Evolutionary conservation across 2,888 invertebrate species (phyloP).

Genomic region (Zelleria hepariella): DNA sequence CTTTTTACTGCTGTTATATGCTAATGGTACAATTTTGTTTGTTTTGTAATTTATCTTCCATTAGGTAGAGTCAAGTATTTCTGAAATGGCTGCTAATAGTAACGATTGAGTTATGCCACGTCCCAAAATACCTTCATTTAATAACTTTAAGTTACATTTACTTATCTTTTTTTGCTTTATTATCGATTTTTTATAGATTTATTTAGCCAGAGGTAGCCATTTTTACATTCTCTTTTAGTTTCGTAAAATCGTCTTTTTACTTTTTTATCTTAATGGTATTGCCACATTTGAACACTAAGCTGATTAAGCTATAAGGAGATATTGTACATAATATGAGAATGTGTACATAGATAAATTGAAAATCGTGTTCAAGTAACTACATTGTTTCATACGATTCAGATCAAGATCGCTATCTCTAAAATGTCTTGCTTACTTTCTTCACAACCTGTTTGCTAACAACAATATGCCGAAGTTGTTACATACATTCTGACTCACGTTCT

Average conservation of each 20-base stretch:
- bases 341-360: conserved; percentile 13
- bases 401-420: neutral
- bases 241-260: neutral
- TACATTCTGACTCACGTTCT: neutral
- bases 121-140: neutral
- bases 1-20: conserved; percentile 31
- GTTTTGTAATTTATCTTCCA: conserved; percentile 6
- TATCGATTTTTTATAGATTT: neutral
- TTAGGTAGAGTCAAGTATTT: neutral
- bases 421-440: neutral
- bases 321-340: conserved; percentile 17
- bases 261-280: conserved; percentile 14
- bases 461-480: neutral
- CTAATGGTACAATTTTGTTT: conserved; percentile 41
- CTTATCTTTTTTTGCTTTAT: neutral
- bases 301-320: conserved; percentile 8
- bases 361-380: neutral
- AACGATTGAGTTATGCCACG: neutral
- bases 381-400: neutral
- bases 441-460: neutral
- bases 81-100: neutral
- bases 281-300: conserved; percentile 16
- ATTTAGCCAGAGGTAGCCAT: conserved; percentile 5
- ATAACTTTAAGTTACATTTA: neutral
- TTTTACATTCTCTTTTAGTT: conserved; percentile 4